Percentiles rank a stretch among this genome's conserved stretches.
phyloP scores from a whole-genome alignment of 2,888 invertebrate species.

The Philopedon plagiatum region DNA sequence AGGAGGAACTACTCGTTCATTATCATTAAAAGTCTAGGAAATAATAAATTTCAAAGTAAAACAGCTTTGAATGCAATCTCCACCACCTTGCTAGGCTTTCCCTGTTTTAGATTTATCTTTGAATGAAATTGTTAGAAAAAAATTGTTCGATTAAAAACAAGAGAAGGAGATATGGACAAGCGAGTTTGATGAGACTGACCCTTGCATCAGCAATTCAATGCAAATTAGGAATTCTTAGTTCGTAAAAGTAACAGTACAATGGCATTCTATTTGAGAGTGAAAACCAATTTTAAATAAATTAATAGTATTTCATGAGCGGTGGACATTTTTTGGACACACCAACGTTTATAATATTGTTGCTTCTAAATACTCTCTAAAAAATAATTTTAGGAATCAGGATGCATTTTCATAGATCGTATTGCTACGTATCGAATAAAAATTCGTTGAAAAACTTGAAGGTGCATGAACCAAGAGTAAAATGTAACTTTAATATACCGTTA shows the following conservation, averaged over 20 bases:
- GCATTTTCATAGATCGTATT: background rate
- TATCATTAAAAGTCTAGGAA: too few species aligned
- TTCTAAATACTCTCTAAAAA: too few species aligned
- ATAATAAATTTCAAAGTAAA: conserved; percentile 39
- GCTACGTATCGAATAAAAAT: background rate
- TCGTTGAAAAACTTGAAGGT: background rate
- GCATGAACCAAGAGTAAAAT: conserved; percentile 20
- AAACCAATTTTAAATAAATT: background rate
- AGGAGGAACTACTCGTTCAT: too few species aligned
- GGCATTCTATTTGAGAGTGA: conserved; percentile 11
- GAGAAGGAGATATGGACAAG: conserved; percentile 45
- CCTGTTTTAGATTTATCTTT: conserved; percentile 21
- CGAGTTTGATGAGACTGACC: conserved; percentile 47
- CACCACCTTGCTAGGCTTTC: conserved; percentile 36
- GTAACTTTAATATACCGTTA: conserved; percentile 23
- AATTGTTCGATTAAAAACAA: conserved; percentile 29
- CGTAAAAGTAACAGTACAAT: conserved; percentile 12
- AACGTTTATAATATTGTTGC: too few species aligned
- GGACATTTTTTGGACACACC: too few species aligned
- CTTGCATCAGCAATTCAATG: conserved; percentile 50
- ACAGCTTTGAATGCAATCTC: conserved; percentile 40
- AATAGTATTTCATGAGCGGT: too few species aligned
- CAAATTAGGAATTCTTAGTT: conserved; percentile 39
- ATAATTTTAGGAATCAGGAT: too few species aligned
- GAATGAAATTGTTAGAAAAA: conserved; percentile 38